These are phyloP conservation scores for Ptychadena robeensis DNA, from an alignment of 2,797 vertebrate species.

Conservation along the genomic window DNA sequence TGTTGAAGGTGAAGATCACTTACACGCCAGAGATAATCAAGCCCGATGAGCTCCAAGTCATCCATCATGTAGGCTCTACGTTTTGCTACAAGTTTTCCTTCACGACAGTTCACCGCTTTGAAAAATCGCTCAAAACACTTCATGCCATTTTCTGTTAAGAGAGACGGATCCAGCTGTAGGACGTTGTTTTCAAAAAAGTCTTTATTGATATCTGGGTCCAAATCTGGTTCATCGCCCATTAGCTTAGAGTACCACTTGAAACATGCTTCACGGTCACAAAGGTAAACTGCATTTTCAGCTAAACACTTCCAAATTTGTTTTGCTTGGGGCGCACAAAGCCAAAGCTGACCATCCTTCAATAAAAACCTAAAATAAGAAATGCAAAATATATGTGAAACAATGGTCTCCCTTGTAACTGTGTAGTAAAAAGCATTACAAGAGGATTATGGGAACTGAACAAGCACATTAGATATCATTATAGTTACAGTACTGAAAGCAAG, in stretches of 20 bases:
- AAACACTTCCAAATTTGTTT: slow-evolving; percentile 99
- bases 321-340: slow-evolving; percentile 98
- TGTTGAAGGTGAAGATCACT: slow-evolving; percentile 63
- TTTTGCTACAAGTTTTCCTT: slow-evolving; percentile 97
- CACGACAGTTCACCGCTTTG: slow-evolving; percentile 99
- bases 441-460: too few species aligned
- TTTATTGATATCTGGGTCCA: slow-evolving; percentile 99
- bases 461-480: too few species aligned
- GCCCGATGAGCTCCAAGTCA: slow-evolving; percentile 96
- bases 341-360: slow-evolving; percentile 96
- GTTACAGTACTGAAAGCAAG: too few species aligned
- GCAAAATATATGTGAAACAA: too few species aligned
- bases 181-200: slow-evolving; percentile 99
- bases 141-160: slow-evolving; percentile 99
- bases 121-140: slow-evolving; percentile 99
- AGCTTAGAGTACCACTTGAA: slow-evolving; percentile 99
- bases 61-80: slow-evolving; percentile 99
- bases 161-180: slow-evolving; percentile 95
- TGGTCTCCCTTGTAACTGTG: too few species aligned
- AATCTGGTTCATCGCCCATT: slow-evolving; percentile 98
- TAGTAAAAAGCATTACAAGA: too few species aligned
- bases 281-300: slow-evolving; percentile 97
- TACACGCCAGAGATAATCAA: slow-evolving; percentile 99
- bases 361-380: slow-evolving; percentile 82
- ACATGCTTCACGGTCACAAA: slow-evolving; percentile 98